phyloP scores from a whole-genome alignment of 2,888 invertebrate species.

The Saturnia pavonia region DNA sequence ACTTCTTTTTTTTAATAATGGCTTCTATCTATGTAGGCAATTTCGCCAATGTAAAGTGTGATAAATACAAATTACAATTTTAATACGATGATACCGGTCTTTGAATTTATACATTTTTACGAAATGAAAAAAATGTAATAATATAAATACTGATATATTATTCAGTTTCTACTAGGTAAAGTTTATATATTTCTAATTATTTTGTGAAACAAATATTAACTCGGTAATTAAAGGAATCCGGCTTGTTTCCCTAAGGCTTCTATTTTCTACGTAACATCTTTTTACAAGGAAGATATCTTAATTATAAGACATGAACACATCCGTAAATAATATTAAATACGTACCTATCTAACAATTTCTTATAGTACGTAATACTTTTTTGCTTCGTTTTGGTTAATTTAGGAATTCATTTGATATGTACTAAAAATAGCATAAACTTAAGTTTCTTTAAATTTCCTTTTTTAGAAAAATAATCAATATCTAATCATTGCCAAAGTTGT shows the following conservation, averaged over 20 bases:
- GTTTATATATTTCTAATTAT: constrained; percentile 13
- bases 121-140: not conserved
- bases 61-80: too few species aligned
- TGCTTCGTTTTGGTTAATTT: not conserved
- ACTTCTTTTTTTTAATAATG: too few species aligned
- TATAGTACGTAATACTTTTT: not conserved
- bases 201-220: constrained; percentile 5
- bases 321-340: not conserved
- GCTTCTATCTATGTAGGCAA: too few species aligned
- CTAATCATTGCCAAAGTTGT: too few species aligned
- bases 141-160: not conserved
- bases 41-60: too few species aligned
- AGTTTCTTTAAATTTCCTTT: too few species aligned
- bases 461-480: too few species aligned
- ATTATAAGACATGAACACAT: constrained; percentile 3
- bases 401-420: too few species aligned
- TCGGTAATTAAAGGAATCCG: constrained; percentile 37
- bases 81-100: not conserved
- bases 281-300: constrained; percentile 12
- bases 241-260: constrained; percentile 38
- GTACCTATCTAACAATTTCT: constrained; percentile 2
- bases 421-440: too few species aligned
- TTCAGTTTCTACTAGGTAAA: not conserved
- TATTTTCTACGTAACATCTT: constrained; percentile 26
- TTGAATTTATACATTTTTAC: not conserved